Evolutionary conservation across 1,140 invertebrate species (phyloP), one percentile per base, ranked within the genome.

Genomic region (Bombus sylvicola): DNA sequence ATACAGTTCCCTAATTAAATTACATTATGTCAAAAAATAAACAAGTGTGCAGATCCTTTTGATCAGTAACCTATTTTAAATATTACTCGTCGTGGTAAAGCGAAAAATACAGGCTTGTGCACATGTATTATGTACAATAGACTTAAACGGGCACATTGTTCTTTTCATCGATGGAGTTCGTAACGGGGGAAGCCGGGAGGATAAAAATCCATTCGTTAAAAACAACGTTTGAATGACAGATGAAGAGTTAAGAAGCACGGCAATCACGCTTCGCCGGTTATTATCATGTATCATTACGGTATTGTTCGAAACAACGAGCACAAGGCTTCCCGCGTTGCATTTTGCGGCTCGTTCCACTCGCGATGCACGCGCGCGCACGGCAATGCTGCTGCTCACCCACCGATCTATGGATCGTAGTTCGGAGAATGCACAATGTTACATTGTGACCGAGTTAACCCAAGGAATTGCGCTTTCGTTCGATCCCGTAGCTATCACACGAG

Each of bases 301-400:
- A 91, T 91, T 91, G 90, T 91, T 80, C 64, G 74, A 66, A 69
- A 69, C 64, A 90, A 91, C 79, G 90, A 66, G 89, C 78, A 91
- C 90, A 91, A 91, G 90, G 90, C 78, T 91, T 89, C 66, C 53
- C 64, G 53, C 72, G 31, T 53, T 39, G 85, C 68, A 68, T 81
- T 90, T 62, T 69, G 83, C 89, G 71, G 71, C 71, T 72, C 84
- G 80, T 72, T 86, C 82, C 74, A 62, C 28, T 47, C 64, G 15
- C 34, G 34, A 25, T 28, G 25, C 3, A 12, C 18, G 22, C 47
- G 28, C 64, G 74, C 57, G 69, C 66, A 18, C 12, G 9, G n/a
- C 41, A 18, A 22, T 68, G 12, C 34, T 41, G 39, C 59, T 57
- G 47, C 59, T 57, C 71, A 39, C 62, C 43, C 86, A 69, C 79